Evolutionary conservation across 92 coral and sea anemone species (phyloP).

Genomic region (Scolanthus callimorphus): DNA sequence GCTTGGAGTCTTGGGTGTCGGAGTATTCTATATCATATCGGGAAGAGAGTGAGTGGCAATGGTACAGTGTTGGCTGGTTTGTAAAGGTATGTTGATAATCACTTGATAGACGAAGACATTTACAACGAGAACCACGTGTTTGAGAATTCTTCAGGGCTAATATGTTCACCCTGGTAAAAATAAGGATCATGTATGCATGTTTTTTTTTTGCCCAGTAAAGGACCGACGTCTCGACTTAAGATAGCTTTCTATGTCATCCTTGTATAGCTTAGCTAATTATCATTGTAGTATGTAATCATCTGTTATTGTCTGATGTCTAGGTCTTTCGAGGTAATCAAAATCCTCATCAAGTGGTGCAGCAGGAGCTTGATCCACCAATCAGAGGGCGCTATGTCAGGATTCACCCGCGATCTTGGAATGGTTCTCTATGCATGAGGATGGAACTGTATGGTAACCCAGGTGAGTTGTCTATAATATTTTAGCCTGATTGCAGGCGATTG

Average conservation of each 20-base stretch:
- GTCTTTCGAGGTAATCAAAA: constrained; percentile 31
- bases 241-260: no score
- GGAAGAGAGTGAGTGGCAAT: constrained; percentile 30
- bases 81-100: constrained; percentile 8
- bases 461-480: neutral
- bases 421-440: constrained; percentile 50
- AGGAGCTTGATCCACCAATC: constrained; percentile 9
- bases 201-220: no score
- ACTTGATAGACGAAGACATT: no score
- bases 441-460: constrained; percentile 62
- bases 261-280: no score
- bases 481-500: no score
- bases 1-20: constrained; percentile 40
- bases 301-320: constrained; percentile 7
- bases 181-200: no score
- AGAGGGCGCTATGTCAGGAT: constrained; percentile 37
- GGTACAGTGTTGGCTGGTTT: constrained; percentile 6
- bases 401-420: constrained; percentile 41
- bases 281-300: no score
- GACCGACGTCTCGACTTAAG: no score
- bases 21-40: constrained; percentile 22
- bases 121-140: no score
- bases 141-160: no score
- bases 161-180: no score
- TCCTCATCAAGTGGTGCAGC: constrained; percentile 18